Percentiles rank a stretch among this genome's conserved stretches.
Conservation (phyloP, 2,113 vertebrate genomes). For the Zootoca vivipara region DNA sequence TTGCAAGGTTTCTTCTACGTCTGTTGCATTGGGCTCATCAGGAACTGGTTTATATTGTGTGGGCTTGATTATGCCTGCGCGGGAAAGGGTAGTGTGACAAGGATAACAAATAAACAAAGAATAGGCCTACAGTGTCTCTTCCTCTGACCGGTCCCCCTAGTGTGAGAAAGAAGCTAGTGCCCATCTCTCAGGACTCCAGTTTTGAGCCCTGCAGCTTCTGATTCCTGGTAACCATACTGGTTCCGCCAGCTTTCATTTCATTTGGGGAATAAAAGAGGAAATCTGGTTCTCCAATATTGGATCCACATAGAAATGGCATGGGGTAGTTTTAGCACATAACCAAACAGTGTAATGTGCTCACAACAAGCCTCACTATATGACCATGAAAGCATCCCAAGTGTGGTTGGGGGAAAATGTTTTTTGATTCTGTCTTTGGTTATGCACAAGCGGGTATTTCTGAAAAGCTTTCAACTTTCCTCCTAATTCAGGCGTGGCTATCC, state of each 20-base stretch:
- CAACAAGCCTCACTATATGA: not conserved
- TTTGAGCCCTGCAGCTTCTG: not conserved
- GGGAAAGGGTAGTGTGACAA: not conserved
- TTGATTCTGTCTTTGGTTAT: not conserved
- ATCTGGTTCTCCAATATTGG: not conserved
- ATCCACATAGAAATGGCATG: not conserved
- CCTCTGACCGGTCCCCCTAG: not conserved
- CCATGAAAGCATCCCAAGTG: not conserved
- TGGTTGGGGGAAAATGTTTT: not conserved
- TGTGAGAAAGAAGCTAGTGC: not conserved
- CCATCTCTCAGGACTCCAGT: not conserved
- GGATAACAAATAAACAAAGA: not conserved
- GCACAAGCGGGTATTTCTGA: not conserved
- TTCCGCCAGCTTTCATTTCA: not conserved
- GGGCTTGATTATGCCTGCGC: slow-evolving; percentile 94
- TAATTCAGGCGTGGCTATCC: too few species aligned
- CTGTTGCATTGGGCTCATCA: slow-evolving; percentile 94
- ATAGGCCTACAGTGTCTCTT: not conserved
- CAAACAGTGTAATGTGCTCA: not conserved
- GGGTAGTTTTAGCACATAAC: not conserved
- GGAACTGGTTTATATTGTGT: slow-evolving; percentile 95
- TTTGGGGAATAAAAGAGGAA: not conserved
- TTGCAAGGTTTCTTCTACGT: slow-evolving; percentile 91
- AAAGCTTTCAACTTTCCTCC: not conserved
- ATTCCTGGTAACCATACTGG: not conserved